Conservation (phyloP, 2,113 vertebrate genomes). For the Corythaixoides concolor region DNA sequence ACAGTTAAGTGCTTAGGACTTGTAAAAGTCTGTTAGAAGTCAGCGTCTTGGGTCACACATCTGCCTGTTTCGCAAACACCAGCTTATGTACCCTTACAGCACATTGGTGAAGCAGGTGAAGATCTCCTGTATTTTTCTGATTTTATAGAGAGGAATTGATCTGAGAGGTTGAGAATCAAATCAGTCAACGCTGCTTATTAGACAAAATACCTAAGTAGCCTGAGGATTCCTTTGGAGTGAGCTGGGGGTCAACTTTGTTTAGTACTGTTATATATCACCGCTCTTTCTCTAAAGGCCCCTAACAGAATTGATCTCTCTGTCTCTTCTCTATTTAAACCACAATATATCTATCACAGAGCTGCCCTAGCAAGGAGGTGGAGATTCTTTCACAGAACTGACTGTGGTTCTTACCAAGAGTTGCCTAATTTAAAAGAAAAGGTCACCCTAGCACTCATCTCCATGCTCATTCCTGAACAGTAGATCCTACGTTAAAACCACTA, state of each 20-base stretch:
- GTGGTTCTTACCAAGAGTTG: background rate
- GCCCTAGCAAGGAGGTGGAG: background rate
- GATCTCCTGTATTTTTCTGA: background rate
- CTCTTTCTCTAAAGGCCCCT: background rate
- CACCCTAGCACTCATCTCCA: background rate
- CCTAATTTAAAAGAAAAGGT: background rate
- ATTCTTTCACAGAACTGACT: background rate
- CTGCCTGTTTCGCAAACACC: background rate
- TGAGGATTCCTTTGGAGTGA: background rate
- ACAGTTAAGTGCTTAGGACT: background rate
- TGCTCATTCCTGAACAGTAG: background rate
- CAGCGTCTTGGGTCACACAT: background rate
- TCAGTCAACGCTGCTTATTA: background rate
- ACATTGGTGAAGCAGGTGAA: background rate
- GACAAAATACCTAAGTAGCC: background rate
- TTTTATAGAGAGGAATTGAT: background rate
- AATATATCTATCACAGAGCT: background rate
- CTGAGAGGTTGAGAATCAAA: background rate
- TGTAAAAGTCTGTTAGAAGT: background rate
- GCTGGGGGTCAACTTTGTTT: background rate
- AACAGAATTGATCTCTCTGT: background rate
- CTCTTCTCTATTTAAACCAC: background rate
- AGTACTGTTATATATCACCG: background rate
- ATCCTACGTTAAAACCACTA: background rate
- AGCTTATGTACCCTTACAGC: background rate